Base-by-base conservation (phyloP, 2,888 invertebrate species). In the Bedellia somnulentella region DNA sequence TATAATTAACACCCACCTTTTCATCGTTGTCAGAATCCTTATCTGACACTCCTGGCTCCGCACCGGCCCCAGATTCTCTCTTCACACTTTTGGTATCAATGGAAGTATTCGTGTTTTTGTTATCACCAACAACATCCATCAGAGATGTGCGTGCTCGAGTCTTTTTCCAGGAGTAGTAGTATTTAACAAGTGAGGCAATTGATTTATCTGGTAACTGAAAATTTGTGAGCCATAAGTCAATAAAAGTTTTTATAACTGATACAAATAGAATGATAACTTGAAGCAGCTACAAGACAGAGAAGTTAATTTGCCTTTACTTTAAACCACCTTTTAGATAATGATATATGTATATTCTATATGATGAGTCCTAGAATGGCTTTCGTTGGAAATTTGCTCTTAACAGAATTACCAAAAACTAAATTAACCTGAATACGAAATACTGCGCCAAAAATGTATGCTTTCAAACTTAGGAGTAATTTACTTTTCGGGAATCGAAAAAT, bases 101-200 rank as follows among this genome's bases (percentile, higher is more conserved):
- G 36, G 82, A 80, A 32, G 78, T 73, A 14, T 83, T 80, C 36
- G 87, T 83, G 45, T 88, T 89, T 25, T 89, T 83, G 24, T 83
- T 83, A 44, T 87, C 87, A 44, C 89, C 85, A 13, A 88, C 84
- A 11, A 62, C 70, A 70, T 97, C 97, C 92, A 97, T 96, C 21
- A 95, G 78, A 48, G 95, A 95, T 32, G 90, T 92, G 34, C 93
- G 83, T 47, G 91, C 88, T 45, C 94, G 78, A 13, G 93, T 93
- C 61, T 97, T 97, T 64, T 98, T 98, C 97, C 97, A 97, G 49
- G 93, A 92, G 60, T 98, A 98, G 66, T 97, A 98, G 61, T 96
- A 96, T 66, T 95, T 95, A 2, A 98, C 96, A 48, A 98, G 78
- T 46, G 91, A 91, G 27, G 95, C 92, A 54, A 97, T 95, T 27